Conservation (phyloP, 2,888 invertebrate species). For the Trachelus tabidus region DNA sequence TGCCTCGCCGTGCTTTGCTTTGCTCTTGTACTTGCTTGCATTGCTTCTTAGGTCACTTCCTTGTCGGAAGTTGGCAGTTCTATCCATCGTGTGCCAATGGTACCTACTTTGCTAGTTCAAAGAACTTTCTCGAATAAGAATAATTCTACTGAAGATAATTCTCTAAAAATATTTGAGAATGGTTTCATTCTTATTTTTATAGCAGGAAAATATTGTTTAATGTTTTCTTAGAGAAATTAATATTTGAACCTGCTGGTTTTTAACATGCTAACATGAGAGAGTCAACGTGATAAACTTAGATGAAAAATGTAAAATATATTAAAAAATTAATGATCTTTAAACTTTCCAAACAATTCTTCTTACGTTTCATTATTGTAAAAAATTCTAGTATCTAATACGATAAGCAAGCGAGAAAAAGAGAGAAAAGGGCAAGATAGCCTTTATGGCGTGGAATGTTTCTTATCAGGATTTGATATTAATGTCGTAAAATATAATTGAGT, state of each 20-base stretch:
- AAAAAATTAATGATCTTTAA: background rate
- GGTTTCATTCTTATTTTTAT: background rate
- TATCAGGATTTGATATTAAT: background rate
- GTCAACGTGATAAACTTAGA: background rate
- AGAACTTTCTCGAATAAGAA: background rate
- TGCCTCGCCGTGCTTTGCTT: slow-evolving; percentile 26
- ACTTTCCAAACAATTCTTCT: no score
- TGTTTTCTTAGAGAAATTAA: background rate
- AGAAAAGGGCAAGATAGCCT: background rate
- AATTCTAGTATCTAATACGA: background rate
- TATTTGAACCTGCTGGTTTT: background rate
- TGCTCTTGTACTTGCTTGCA: background rate
- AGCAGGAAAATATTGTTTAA: background rate
- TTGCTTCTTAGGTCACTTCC: background rate
- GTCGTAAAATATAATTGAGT: background rate
- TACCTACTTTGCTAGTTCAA: background rate
- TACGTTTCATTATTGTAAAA: no score
- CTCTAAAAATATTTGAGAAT: background rate
- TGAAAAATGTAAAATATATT: background rate
- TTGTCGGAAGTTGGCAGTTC: background rate
- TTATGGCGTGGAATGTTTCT: background rate
- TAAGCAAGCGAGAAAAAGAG: background rate
- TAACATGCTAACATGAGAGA: no score
- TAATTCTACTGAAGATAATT: background rate
- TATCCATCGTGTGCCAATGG: background rate